Base-by-base conservation (phyloP, 2,888 invertebrate species). In the Philaethria dido region DNA sequence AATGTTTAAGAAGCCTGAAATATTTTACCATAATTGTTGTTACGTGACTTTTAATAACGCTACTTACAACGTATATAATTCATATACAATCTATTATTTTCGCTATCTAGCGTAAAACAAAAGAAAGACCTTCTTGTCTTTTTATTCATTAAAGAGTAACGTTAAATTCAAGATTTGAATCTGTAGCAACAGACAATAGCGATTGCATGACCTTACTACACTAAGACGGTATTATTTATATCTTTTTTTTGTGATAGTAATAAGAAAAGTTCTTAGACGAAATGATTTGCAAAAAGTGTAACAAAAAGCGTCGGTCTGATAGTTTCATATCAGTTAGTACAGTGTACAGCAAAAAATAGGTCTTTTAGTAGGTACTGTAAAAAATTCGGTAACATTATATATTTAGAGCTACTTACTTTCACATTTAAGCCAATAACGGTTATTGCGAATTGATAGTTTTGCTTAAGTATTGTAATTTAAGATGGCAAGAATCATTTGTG, bases 391-490 rank as follows among this genome's bases (percentile, higher is more conserved):
- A 48, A 42, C 48, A 36, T 36, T 50, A 50, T 50, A 20, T 39
- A 36, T 33, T 50, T 22, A 50, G 29, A 18, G 22, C 20, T 33
- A 11, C 14, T 25, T 20, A 33, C 29, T 45, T 60, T 45, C 25
- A 47, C 45, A 61, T 29, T 33, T 61, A 18, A 57, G 22, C 57
- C 57, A 39, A 22, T 39, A 42, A 57, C 57, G 57, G 39, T 57
- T 39, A 29, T 52, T 33, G 16, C 16, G 16, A 44, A 29, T 1
- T 16, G 52, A 50, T n/a, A 25, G 16, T 52, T 29, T 29, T 16
- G 9, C 16, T 52, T 50, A n/a, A 39, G 29, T 0, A 16, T 16
- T 52, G 29, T 52, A 52, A 52, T 52, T 33, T 52, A 16, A n/a
- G 16, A n/a, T 50, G 9, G 6, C n/a, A 25, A 25, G n/a, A 50